These are phyloP conservation scores for Lontra canadensis DNA, from an alignment of 2,113 vertebrate genomes.

Conservation along the genomic window DNA sequence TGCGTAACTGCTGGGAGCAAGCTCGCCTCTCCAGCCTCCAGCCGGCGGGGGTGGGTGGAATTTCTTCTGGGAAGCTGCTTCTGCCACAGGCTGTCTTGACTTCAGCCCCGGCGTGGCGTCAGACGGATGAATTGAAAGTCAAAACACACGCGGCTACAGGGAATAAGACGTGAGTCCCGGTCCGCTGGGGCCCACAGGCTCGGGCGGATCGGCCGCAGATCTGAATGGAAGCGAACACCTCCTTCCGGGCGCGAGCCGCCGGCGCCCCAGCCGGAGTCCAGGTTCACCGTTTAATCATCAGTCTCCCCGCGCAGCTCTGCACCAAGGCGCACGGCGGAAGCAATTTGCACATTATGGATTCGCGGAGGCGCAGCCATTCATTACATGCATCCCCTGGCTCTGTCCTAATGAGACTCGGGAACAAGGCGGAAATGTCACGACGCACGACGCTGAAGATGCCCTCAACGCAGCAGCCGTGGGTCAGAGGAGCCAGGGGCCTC, in stretches of 20 bases:
- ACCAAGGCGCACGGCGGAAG: constrained; percentile 46
- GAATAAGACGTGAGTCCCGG: constrained; percentile 82
- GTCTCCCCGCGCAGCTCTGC: constrained; percentile 41
- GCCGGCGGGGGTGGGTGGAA: constrained; percentile 71
- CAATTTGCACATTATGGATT: neutral
- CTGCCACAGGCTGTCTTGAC: constrained; percentile 77
- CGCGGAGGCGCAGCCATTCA: neutral
- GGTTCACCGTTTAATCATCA: constrained; percentile 66
- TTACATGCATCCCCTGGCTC: neutral
- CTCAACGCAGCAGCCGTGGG: neutral
- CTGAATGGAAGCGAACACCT: constrained; percentile 70
- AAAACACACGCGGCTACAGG: constrained; percentile 72
- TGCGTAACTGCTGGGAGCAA: constrained; percentile 33
- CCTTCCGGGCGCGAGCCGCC: constrained; percentile 41
- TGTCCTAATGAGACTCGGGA: constrained; percentile 43
- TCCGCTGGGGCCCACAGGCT: constrained; percentile 69
- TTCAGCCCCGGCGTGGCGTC: constrained; percentile 82
- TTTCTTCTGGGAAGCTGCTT: constrained; percentile 70
- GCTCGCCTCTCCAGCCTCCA: constrained; percentile 47
- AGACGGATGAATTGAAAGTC: constrained; percentile 80
- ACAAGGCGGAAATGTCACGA: constrained; percentile 39
- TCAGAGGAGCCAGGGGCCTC: neutral
- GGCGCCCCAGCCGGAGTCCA: constrained; percentile 73
- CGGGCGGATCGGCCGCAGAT: constrained; percentile 70
- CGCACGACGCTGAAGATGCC: neutral